Base-by-base conservation (phyloP, 2,888 invertebrate species). In the Agrochola circellaris region DNA sequence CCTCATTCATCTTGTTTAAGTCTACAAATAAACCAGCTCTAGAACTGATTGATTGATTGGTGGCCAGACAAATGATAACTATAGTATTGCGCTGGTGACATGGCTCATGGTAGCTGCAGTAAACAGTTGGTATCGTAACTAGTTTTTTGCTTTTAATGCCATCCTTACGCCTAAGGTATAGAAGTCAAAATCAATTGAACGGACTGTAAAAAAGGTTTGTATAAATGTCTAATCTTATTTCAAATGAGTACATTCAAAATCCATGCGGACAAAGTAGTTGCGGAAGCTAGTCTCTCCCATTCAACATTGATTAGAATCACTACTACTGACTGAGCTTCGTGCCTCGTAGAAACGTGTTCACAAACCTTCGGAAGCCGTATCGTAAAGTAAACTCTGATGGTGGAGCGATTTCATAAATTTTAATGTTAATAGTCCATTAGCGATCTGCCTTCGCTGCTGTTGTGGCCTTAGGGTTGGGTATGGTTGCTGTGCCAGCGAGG, bases 321-420 rank as follows among this genome's bases (percentile, higher is more conserved):
- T 73, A 30, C 45, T n/a, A 26, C 38, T 60, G 30, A n/a, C 45
- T 48, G 11, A 56, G 71, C 54, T 23, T 23, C 45, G 48, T 42
- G 38, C 13, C 13, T 75, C 13, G 15, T 60, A 13, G 20, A 62
- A 82, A 8, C 48, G n/a, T 68, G 65, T 54, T 71, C 58, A 38
- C 70, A 60, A 68, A 17, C 60, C 62, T 71, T 75, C 62, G 72
- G 77, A 76, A 85, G 73, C 68, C 54, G 8, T 73, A 77, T 68
- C 68, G 56, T 78, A 87, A 83, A 81, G 65, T 76, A 83, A 78
- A 85, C 73, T 56, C 72, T 64, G 83, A 85, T 78, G 58, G 38
- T 48, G 60, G 48, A 26, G 30, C 58, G 88, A 83, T 87, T 83
- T 86, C 86, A 86, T 87, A 86, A 79, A 87, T 83, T 78, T 74